These are phyloP conservation scores for Uropsilus gracilis DNA, from an alignment of 2,113 vertebrate species.

Conservation along the genomic window DNA sequence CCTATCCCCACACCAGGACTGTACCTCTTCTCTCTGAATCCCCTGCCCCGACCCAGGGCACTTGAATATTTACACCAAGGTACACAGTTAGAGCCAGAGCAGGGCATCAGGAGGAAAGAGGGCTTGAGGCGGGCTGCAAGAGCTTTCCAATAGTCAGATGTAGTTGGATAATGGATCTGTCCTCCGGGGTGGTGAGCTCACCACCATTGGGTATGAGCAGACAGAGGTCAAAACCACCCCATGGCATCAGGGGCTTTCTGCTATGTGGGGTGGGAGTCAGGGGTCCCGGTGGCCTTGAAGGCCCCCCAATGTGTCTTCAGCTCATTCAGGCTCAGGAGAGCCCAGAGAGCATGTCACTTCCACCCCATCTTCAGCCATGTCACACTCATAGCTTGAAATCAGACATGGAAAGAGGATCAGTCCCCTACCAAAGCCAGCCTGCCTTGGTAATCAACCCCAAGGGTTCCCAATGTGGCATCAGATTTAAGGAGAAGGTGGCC, in stretches of 20 bases:
- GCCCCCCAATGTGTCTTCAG: background rate
- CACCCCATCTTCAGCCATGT: background rate
- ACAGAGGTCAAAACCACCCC: background rate
- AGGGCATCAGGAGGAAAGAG: background rate
- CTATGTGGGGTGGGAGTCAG: background rate
- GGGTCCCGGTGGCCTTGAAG: background rate
- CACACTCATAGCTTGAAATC: background rate
- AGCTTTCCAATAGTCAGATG: background rate
- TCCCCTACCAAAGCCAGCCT: background rate
- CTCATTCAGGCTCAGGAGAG: background rate
- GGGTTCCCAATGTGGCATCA: background rate
- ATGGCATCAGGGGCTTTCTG: background rate
- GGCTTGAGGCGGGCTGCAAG: background rate
- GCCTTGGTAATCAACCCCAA: background rate
- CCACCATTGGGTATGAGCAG: accelerated
- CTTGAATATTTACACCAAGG: background rate
- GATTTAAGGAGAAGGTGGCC: background rate
- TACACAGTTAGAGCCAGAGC: background rate
- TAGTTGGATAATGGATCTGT: background rate
- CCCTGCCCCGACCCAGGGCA: background rate
- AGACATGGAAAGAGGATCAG: background rate
- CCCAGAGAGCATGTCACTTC: accelerated
- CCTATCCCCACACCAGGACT: background rate
- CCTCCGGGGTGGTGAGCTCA: background rate
- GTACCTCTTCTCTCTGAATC: background rate